Conservation (phyloP, 2,888 invertebrate species). For the Drosophila prolongata region DNA sequence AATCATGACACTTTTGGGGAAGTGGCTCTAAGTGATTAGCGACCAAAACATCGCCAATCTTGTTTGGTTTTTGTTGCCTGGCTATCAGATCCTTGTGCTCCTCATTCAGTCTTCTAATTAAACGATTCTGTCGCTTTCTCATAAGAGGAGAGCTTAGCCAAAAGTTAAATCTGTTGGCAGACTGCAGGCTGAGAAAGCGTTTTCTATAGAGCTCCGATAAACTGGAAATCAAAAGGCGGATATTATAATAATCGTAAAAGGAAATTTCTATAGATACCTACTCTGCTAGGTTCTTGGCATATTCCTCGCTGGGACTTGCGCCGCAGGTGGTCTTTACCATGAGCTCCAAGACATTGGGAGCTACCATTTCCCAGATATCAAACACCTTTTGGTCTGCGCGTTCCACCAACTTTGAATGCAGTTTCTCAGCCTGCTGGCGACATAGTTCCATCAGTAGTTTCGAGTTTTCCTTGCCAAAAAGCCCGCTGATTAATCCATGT, state of each 20-base stretch:
- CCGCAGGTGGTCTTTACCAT: conserved; percentile 55
- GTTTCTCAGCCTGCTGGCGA: conserved; percentile 30
- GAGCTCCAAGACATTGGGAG: conserved; percentile 40
- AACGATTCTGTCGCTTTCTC: conserved; percentile 44
- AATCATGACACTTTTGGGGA: conserved; percentile 22
- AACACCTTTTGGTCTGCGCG: conserved; percentile 31
- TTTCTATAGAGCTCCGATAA: conserved; percentile 55
- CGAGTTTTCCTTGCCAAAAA: conserved; percentile 41
- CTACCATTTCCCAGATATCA: conserved; percentile 50
- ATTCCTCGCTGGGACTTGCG: conserved; percentile 42
- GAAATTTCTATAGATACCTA: conserved; percentile 15
- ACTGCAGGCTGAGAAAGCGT: conserved; percentile 55
- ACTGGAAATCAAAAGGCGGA: conserved; percentile 7
- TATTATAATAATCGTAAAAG: too few relatives aligned
- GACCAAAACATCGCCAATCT: not conserved
- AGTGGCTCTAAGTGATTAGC: conserved; percentile 27
- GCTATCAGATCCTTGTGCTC: conserved; percentile 46
- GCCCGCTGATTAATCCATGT: conserved; percentile 36
- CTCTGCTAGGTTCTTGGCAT: conserved; percentile 43
- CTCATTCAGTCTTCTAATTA: conserved; percentile 49
- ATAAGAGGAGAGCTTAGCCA: conserved; percentile 46
- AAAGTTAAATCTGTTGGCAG: conserved; percentile 54
- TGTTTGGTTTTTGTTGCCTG: conserved; percentile 2
- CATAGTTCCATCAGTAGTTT: conserved; percentile 33
- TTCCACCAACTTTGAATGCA: conserved; percentile 23